A percentile compares a stretch with the other conserved stretches of the same genome.
Conservation (phyloP, 2,113 vertebrate genomes). For the Pholis gunnellus region DNA sequence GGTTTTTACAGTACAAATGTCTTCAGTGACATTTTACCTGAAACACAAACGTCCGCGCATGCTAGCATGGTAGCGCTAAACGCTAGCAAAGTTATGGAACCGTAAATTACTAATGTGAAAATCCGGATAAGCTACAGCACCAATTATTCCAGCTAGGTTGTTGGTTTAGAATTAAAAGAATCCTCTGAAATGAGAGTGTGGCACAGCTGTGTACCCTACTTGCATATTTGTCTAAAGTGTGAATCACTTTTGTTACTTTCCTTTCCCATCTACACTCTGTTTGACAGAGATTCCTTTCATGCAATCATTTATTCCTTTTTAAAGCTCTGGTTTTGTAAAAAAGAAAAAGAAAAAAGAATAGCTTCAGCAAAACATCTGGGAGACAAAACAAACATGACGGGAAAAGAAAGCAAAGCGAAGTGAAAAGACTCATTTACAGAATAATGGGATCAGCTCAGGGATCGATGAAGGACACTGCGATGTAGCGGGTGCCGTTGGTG, state of each 20-base stretch:
- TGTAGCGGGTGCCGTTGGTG: constrained; percentile 95
- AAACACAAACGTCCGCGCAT: constrained; percentile 20
- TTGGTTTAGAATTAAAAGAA: constrained; percentile 5
- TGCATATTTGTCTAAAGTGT: background rate
- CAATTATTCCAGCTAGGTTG: background rate
- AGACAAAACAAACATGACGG: constrained; percentile 26
- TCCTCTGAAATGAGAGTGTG: background rate
- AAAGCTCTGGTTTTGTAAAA: constrained; percentile 53
- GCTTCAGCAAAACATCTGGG: constrained; percentile 33
- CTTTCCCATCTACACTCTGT: constrained; percentile 67
- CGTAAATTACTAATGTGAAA: background rate
- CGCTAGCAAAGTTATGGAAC: constrained; percentile 21
- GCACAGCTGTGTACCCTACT: background rate
- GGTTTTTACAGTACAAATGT: constrained; percentile 34
- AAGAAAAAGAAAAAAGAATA: constrained; percentile 17
- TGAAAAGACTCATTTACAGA: constrained; percentile 30
- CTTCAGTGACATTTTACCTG: constrained; percentile 55
- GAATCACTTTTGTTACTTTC: constrained; percentile 31
- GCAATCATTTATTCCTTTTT: constrained; percentile 21
- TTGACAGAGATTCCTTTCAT: constrained; percentile 74
- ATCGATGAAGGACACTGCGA: constrained; percentile 97
- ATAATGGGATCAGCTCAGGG: constrained; percentile 81
- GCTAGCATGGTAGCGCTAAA: constrained; percentile 18
- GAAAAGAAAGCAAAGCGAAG: constrained; percentile 25
- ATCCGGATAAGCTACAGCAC: constrained; percentile 31